Evolutionary conservation across 2,797 vertebrate genomes (phyloP).

Genomic region (Chaetodon trifasciatus): DNA sequence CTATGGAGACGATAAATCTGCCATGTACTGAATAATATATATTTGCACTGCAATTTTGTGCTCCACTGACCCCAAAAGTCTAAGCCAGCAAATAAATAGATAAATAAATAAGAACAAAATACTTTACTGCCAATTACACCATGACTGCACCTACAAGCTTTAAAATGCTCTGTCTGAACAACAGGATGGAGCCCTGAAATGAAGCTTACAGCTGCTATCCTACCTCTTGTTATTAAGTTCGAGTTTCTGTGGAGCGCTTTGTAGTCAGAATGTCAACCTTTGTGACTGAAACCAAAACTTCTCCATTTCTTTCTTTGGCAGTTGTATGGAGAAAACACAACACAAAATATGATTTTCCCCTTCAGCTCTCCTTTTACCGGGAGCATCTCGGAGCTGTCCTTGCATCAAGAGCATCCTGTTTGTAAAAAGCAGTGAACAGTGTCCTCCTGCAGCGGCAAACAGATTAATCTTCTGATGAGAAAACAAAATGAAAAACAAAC

Average conservation of each 20-base stretch:
- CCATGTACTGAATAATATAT: conserved; percentile 77
- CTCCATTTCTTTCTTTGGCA: background rate
- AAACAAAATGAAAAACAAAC: background rate
- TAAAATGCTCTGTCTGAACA: conserved; percentile 58
- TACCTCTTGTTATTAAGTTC: conserved; percentile 34
- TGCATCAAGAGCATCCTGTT: conserved; percentile 4
- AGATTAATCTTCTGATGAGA: background rate
- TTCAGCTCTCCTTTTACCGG: background rate
- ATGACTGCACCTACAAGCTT: conserved; percentile 73
- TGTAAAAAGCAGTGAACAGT: background rate
- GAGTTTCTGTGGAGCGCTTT: conserved; percentile 22
- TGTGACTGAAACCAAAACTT: conserved; percentile 18
- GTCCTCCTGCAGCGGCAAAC: background rate
- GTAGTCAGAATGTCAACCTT: conserved; percentile 9
- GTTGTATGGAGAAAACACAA: background rate
- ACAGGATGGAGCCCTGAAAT: conserved; percentile 70
- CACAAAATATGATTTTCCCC: background rate
- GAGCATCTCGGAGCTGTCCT: conserved; percentile 7
- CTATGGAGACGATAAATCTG: conserved; percentile 77
- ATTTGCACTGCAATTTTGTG: conserved; percentile 80
- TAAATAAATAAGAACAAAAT: conserved; percentile 75
- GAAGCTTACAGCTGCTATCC: conserved; percentile 35
- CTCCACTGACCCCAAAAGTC: conserved; percentile 76
- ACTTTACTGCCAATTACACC: conserved; percentile 72
- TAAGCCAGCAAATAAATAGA: conserved; percentile 77